Evolutionary conservation across 2,113 vertebrate genomes (phyloP).

Genomic region (Neomonachus schauinslandi): DNA sequence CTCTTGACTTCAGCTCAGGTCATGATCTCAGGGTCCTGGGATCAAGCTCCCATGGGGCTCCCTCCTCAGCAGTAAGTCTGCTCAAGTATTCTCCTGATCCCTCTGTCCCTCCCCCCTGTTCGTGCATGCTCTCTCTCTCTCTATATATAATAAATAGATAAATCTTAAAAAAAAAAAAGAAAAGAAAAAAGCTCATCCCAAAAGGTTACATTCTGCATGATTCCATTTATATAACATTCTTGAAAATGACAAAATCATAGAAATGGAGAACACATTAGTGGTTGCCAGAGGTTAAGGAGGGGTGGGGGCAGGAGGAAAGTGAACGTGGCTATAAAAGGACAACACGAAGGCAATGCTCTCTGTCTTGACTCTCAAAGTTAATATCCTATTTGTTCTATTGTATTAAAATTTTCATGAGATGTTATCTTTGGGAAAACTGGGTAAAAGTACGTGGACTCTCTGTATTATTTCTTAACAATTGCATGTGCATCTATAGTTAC

Average conservation of each 20-base stretch:
- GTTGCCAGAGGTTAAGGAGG: not conserved
- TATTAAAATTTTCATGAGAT: not conserved
- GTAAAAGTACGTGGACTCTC: not conserved
- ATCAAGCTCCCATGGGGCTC: not conserved
- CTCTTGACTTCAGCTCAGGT: not conserved
- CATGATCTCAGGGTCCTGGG: not conserved
- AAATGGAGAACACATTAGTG: not conserved
- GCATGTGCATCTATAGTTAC: not conserved
- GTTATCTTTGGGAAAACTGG: not conserved
- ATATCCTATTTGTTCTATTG: not conserved
- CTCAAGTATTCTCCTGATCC: not conserved
- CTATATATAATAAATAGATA: not conserved
- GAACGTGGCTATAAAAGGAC: not conserved
- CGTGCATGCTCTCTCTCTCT: not conserved
- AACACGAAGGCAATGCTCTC: not conserved
- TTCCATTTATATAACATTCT: not conserved
- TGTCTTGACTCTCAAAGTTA: not conserved
- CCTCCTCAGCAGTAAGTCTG: not conserved
- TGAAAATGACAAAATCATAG: not conserved
- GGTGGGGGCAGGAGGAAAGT: not conserved
- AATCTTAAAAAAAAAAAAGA: not conserved
- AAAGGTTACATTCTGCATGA: not conserved
- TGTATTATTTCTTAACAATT: not conserved
- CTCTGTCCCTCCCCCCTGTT: not conserved
- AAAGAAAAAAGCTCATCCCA: not conserved